Conservation (phyloP, 2,797 vertebrate species). For the Hyperoplus immaculatus region DNA sequence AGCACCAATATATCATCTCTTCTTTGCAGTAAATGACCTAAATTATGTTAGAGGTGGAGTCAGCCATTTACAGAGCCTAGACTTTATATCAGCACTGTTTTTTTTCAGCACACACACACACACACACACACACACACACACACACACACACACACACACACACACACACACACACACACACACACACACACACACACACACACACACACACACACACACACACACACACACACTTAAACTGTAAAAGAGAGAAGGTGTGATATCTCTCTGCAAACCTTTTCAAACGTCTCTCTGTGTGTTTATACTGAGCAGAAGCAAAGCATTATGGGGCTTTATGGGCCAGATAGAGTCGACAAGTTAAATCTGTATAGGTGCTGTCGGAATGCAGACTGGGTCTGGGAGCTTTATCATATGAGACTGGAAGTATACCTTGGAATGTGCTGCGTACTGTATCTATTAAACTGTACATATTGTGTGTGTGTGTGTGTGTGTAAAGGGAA, state of each 20-base stretch:
- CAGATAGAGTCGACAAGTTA: not conserved
- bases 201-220: too few relatives aligned
- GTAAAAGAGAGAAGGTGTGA: not conserved
- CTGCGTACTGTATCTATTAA: too few relatives aligned
- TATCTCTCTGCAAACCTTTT: not conserved
- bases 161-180: too few relatives aligned
- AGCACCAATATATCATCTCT: not conserved
- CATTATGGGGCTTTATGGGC: not conserved
- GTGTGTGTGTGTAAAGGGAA: not conserved
- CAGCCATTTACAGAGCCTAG: too few relatives aligned
- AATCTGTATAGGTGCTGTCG: conserved; percentile 9
- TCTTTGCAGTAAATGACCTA: not conserved
- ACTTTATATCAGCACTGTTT: too few relatives aligned
- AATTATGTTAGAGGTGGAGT: too few relatives aligned
- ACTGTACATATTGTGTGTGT: too few relatives aligned
- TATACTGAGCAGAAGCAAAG: not conserved
- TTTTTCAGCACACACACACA: too few relatives aligned
- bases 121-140: too few relatives aligned
- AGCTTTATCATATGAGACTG: conserved; percentile 10
- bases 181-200: too few relatives aligned
- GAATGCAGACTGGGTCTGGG: not conserved
- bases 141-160: too few relatives aligned
- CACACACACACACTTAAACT: too few relatives aligned
- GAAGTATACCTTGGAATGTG: not conserved
- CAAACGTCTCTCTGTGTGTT: not conserved